Evolutionary conservation across 2,888 invertebrate genomes (phyloP), one percentile per base, ranked within the genome.

Genomic region (Eremobia ochroleuca): DNA sequence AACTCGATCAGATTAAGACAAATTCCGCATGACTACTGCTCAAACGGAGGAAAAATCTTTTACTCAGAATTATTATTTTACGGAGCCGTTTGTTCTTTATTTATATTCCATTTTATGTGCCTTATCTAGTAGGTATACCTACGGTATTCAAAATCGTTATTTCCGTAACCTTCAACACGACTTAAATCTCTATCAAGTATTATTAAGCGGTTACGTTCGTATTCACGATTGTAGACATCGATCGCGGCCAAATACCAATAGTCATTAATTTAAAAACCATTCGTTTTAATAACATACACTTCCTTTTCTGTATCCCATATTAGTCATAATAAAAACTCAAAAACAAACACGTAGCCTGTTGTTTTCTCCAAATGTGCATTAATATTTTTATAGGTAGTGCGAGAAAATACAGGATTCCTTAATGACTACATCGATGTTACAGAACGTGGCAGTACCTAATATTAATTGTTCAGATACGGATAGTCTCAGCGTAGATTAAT

Each of bases 1-100:
- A 81, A 85, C 74, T 75, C 25, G 69, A 85, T 85, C 81, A 81
- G 81, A 81, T 74, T 74, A 77, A 73, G 71, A 74, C 76, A 70
- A 71, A 77, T 72, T 83, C 62, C 66, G 73, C 81, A 81, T 81
- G 73, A 81, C 74, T 85, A 76, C 70, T 66, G 37, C 73, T 75
- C 58, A 75, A 81, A 84, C 71, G 70, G 40, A 72, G 58, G 71
- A 72, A 69, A 69, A 84, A 70, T 43, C 52, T 73, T 76, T 70
- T 43, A 70, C 49, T 70, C 49, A 52, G 66, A 43, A 83, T 73
- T n/a, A 83, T 73, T 80, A 73, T 31, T 69, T 79, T 67, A 62
- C 37, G 34, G 4, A 40, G 31, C 58, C 21, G 40, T 74, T 66
- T 25, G 34, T 78, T 9, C 3, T 43, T 58, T 64, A 18, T 21